Base-by-base conservation (phyloP, 2,113 vertebrate species). In the Protobothrops flavoviridis region DNA sequence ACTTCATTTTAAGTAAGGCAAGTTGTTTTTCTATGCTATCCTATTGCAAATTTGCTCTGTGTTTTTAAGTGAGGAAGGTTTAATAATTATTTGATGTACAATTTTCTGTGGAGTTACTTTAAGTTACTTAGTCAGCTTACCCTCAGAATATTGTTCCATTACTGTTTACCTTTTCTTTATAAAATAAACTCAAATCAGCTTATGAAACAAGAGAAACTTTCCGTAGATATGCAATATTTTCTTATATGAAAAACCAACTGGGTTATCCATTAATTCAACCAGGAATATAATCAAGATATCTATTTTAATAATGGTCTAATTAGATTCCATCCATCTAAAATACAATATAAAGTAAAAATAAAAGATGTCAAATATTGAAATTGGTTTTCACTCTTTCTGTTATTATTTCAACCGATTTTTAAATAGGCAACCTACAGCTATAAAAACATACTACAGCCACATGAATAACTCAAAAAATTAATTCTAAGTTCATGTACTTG, bases 401-500 rank as follows among this genome's bases (percentile, higher is more conserved):
- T 90, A 86, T 45, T 26, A 85, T 86, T 87, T 87, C 61, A 90
- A 64, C 23, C 11, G 0, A 90, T 86, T 81, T 29, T 81, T 39
- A 87, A 52, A 90, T 56, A 91, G 86, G 90, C 56, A 33, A 91
- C 57, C 88, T 59, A 93, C 17, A 93, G 12, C 59, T 92, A 87
- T 5, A 92, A 92, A 96, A 97, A 93, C 56, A 94, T 0, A 87
- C 92, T 93, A 89, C 87, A 95, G 94, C 69, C 92, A 1, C 5
- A 13, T 85, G 96, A 93, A 24, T 89, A 95, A 50, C 57, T 90
- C 90, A 90, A 92, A 90, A 91, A 88, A 97, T 96, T 95, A 96
- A 95, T 95, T 95, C 90, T 90, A 94, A 93, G 91, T 91, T 96
- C 92, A 95, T 89, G 94, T 95, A 96, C 48, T 91, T 91, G 85